These are phyloP conservation scores for Dendrolimus pini DNA, from an alignment of 2,888 invertebrate species.

Conservation along the genomic window DNA sequence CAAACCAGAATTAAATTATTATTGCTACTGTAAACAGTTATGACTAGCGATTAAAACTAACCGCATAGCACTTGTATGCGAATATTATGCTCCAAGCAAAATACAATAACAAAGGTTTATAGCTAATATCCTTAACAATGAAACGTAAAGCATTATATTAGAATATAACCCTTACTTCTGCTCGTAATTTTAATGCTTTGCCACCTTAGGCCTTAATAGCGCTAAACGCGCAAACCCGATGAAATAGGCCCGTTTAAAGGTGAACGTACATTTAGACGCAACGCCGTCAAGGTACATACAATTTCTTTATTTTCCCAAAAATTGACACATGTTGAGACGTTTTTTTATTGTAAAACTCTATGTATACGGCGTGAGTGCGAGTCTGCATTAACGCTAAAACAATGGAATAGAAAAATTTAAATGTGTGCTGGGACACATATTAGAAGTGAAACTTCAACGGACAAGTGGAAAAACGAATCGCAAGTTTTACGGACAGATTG, in stretches of 20 bases:
- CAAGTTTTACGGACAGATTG: too few relatives aligned
- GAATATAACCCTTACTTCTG: constrained; percentile 37
- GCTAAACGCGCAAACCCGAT: constrained; percentile 30
- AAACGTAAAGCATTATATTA: constrained; percentile 41
- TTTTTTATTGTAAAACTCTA: too few relatives aligned
- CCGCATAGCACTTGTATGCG: constrained; percentile 40
- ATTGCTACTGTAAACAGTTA: constrained; percentile 69
- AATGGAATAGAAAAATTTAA: too few relatives aligned
- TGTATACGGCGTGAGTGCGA: too few relatives aligned
- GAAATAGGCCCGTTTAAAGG: constrained; percentile 17
- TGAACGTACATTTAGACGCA: constrained; percentile 29
- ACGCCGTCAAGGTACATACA: too few relatives aligned
- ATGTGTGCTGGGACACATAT: too few relatives aligned
- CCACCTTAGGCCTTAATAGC: constrained; percentile 33
- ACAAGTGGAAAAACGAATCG: too few relatives aligned
- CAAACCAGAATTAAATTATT: constrained; percentile 64
- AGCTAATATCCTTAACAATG: constrained; percentile 44
- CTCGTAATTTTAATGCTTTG: constrained; percentile 39
- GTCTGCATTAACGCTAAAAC: too few relatives aligned
- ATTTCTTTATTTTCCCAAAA: too few relatives aligned
- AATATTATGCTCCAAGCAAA: constrained; percentile 14
- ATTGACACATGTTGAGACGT: too few relatives aligned
- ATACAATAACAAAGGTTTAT: constrained; percentile 44
- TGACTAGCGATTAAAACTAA: constrained; percentile 62
- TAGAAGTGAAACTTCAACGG: too few relatives aligned